phyloP scores from a whole-genome alignment of 2,113 vertebrate species.

The Gymnocephalus cernua region DNA sequence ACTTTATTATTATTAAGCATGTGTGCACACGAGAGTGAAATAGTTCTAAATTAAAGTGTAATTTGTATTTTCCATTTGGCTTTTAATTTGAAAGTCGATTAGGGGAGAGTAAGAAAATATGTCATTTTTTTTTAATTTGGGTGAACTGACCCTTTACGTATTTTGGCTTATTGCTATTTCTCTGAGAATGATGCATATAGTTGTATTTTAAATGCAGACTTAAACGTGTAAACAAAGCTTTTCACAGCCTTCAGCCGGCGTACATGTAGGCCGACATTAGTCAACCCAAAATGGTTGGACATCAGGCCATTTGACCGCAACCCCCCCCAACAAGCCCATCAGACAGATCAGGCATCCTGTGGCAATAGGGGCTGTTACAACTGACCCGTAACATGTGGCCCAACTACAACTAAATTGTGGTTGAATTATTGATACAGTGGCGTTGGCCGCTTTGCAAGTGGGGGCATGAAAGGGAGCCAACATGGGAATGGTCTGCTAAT shows the following conservation, averaged over 20 bases:
- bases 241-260: constrained; percentile 19
- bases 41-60: no score
- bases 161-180: neutral
- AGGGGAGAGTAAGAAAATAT: neutral
- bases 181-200: neutral
- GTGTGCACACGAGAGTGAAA: no score
- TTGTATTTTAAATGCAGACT: neutral
- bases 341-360: constrained; percentile 48
- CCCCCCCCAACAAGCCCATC: constrained; percentile 46
- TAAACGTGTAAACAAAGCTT: neutral
- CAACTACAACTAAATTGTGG: constrained; percentile 82
- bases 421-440: constrained; percentile 83
- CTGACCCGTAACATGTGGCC: constrained; percentile 80
- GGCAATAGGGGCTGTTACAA: constrained; percentile 59
- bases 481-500: constrained; percentile 83
- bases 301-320: constrained; percentile 50
- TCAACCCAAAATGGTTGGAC: constrained; percentile 32
- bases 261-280: constrained; percentile 8
- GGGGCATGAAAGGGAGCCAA: constrained; percentile 82
- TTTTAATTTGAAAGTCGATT: no score
- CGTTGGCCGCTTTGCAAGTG: constrained; percentile 77
- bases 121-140: neutral
- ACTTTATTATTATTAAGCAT: no score
- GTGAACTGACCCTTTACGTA: neutral
- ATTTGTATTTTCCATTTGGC: no score